Conservation (phyloP, 2,888 invertebrate species). For the Drosophila atripex region DNA sequence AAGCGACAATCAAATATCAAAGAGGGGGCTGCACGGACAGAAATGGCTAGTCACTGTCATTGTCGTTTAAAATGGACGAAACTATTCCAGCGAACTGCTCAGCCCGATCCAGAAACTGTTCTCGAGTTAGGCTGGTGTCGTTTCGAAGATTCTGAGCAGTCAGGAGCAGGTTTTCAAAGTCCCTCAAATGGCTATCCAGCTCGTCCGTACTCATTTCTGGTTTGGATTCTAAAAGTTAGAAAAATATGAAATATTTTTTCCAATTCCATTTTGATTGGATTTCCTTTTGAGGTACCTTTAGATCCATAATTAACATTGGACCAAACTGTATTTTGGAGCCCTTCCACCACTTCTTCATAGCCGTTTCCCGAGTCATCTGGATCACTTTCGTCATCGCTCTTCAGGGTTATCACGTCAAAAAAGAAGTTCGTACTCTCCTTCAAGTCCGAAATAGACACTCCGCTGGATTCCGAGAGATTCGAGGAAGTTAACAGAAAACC, state of each 20-base stretch:
- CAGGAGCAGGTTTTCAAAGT: constrained; percentile 64
- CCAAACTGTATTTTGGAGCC: constrained; percentile 28
- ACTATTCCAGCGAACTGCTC: constrained; percentile 62
- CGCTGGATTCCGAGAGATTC: constrained; percentile 36
- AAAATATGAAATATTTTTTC: not conserved
- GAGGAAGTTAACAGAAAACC: constrained; percentile 58
- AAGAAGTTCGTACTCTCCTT: constrained; percentile 51
- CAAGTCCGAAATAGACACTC: constrained; percentile 52
- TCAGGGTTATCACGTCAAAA: constrained; percentile 57
- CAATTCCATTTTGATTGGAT: no score
- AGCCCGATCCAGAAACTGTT: constrained; percentile 63
- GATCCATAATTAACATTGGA: constrained; percentile 30
- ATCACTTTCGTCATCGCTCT: constrained; percentile 28
- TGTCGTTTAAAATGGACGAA: constrained; percentile 65
- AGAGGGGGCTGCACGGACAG: not conserved
- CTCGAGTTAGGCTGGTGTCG: constrained; percentile 54
- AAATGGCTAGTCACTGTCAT: constrained; percentile 58
- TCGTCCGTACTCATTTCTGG: constrained; percentile 47
- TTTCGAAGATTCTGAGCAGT: constrained; percentile 63
- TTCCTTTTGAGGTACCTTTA: constrained; percentile 2
- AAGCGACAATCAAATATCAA: constrained; percentile 15
- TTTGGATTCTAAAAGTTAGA: constrained; percentile 23
- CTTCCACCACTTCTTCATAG: constrained; percentile 30
- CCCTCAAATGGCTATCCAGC: constrained; percentile 60
- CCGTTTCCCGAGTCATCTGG: constrained; percentile 29